Evolutionary conservation across 2,113 vertebrate genomes (phyloP).

Genomic region (Ochotona princeps): DNA sequence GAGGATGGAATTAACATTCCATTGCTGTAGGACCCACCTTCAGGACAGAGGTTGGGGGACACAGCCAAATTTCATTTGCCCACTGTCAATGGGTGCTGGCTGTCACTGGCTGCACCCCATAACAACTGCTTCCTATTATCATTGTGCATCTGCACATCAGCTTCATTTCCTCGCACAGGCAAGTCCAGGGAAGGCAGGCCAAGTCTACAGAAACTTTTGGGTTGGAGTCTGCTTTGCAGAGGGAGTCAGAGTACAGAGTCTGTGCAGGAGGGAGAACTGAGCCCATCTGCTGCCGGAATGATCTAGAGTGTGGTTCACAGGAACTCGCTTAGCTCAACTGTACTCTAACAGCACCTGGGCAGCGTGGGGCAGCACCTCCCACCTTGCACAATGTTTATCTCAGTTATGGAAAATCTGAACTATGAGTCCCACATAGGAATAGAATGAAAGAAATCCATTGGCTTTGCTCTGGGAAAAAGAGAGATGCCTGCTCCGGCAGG

Average conservation of each 20-base stretch:
- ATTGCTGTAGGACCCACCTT: too few species aligned
- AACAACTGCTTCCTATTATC: neutral
- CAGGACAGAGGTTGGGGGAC: too few species aligned
- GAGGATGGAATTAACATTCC: too few species aligned
- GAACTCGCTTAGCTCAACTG: neutral
- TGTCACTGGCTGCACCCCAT: too few species aligned
- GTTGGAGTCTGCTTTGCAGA: neutral
- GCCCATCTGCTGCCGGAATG: neutral
- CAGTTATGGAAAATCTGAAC: neutral
- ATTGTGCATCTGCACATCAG: neutral
- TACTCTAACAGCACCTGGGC: too few species aligned
- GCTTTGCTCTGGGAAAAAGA: neutral
- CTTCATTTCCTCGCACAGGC: neutral
- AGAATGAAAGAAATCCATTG: neutral
- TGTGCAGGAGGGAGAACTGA: neutral
- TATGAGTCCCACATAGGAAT: neutral
- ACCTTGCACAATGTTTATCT: neutral
- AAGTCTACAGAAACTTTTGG: neutral
- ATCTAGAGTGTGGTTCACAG: neutral
- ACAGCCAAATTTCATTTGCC: too few species aligned
- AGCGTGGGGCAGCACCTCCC: neutral
- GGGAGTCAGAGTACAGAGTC: fast-evolving
- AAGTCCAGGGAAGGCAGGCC: neutral
- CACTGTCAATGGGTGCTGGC: too few species aligned
- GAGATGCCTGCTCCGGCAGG: neutral